Evolutionary conservation across 2,797 vertebrate species (phyloP).

Genomic region (Xyrichtys novacula): DNA sequence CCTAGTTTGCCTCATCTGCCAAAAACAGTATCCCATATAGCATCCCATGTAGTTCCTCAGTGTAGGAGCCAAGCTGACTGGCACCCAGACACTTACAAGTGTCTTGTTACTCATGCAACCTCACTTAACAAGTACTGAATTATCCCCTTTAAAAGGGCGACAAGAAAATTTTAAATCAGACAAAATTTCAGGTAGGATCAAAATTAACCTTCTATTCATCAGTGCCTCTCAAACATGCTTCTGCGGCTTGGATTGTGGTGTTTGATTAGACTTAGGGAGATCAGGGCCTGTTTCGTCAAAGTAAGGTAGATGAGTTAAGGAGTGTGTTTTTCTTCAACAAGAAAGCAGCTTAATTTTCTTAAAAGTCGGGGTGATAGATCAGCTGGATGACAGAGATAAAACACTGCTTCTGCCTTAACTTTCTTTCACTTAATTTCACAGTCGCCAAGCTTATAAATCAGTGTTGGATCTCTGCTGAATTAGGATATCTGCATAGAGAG

Average conservation of each 20-base stretch:
- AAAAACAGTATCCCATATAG: no score
- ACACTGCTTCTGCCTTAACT: conserved; percentile 52
- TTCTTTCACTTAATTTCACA: conserved; percentile 71
- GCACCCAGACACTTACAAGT: no score
- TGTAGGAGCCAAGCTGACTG: no score
- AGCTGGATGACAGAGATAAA: conserved; percentile 70
- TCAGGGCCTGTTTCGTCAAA: conserved; percentile 27
- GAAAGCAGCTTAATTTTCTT: conserved; percentile 61
- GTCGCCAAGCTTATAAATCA: conserved; percentile 71
- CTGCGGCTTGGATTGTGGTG: conserved; percentile 10
- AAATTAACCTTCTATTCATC: conserved; percentile 46
- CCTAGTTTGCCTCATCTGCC: no score
- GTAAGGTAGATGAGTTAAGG: conserved; percentile 21
- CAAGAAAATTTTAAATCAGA: conserved; percentile 69
- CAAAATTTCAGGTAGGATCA: conserved; percentile 18
- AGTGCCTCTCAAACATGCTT: conserved; percentile 45
- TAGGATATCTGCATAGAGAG: conserved; percentile 61
- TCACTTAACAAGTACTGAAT: no score
- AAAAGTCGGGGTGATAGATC: conserved; percentile 64
- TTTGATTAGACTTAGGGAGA: conserved; percentile 46
- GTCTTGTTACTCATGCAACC: no score
- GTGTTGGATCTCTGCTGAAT: conserved; percentile 56
- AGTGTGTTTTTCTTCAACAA: conserved; percentile 18
- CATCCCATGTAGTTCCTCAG: no score
- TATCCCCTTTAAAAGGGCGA: no score